A percentile compares a stretch with the other conserved stretches of the same genome.
phyloP scores from a whole-genome alignment of 2,113 vertebrate genomes.

The Emberiza fucata region DNA sequence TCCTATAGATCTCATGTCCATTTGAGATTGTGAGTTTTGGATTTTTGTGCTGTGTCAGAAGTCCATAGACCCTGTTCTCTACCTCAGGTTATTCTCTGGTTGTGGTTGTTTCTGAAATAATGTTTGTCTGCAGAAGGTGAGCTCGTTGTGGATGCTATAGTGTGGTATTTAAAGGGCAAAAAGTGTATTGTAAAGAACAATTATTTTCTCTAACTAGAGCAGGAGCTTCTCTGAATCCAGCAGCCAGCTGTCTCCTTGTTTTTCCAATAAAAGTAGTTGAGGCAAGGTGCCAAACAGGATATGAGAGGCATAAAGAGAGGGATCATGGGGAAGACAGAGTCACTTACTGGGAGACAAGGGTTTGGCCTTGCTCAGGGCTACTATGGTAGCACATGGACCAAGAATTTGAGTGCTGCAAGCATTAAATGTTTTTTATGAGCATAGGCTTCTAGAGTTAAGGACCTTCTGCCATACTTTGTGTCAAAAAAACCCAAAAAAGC shows the following conservation, averaged over 20 bases:
- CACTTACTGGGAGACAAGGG: neutral
- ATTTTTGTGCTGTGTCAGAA: neutral
- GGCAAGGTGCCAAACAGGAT: neutral
- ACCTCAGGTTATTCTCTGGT: neutral
- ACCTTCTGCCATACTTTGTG: neutral
- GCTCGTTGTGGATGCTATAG: constrained; percentile 12
- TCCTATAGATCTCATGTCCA: neutral
- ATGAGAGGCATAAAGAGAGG: neutral
- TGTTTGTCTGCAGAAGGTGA: constrained; percentile 17
- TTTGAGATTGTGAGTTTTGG: neutral
- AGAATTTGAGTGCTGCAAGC: neutral
- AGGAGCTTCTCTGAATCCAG: constrained; percentile 25
- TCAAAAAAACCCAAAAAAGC: neutral
- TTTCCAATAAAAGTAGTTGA: neutral
- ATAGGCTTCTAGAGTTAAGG: accelerated
- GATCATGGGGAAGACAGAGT: neutral
- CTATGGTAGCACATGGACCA: neutral
- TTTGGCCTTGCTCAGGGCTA: neutral
- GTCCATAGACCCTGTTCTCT: neutral
- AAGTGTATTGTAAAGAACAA: neutral
- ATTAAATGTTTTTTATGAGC: neutral
- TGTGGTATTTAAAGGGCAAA: neutral
- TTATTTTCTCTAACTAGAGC: constrained; percentile 41
- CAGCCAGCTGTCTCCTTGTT: constrained; percentile 44
- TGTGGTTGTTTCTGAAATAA: neutral